Conservation (phyloP, 2,888 invertebrate genomes). For the Epinotia bilunana region DNA sequence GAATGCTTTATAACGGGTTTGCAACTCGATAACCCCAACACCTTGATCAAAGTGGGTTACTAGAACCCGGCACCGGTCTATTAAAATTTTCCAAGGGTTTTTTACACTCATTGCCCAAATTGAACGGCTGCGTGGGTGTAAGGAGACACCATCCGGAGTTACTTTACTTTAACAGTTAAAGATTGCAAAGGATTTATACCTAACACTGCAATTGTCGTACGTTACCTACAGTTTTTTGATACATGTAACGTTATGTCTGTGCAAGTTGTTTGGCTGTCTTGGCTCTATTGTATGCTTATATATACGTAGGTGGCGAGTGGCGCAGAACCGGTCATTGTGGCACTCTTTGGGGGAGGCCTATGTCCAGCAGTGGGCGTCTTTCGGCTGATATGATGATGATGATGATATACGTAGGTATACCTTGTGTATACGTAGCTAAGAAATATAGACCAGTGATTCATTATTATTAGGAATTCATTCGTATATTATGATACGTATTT, state of each 20-base stretch:
- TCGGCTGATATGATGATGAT: no score
- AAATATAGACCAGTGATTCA: no score
- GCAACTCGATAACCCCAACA: conserved; percentile 81
- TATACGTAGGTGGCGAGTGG: no score
- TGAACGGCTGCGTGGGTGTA: conserved; percentile 67
- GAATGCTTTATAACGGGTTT: conserved; percentile 67
- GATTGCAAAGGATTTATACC: conserved; percentile 32
- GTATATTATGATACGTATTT: no score
- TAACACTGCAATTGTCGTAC: conserved; percentile 10
- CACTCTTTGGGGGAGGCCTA: no score
- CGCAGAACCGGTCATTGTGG: no score
- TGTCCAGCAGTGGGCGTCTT: no score
- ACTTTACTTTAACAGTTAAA: conserved; percentile 49
- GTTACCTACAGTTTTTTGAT: conserved; percentile 6
- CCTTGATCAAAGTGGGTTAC: conserved; percentile 84
- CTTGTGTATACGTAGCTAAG: no score
- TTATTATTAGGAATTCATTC: no score
- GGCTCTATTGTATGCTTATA: background rate
- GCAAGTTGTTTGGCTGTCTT: background rate
- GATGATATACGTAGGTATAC: no score
- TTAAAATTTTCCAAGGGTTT: conserved; percentile 56
- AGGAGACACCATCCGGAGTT: conserved; percentile 76
- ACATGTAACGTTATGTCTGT: background rate
- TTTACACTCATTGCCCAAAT: conserved; percentile 70
- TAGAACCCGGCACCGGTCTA: conserved; percentile 65